Evolutionary conservation across 2,113 vertebrate genomes (phyloP).

Genomic region (Maccullochella peelii): DNA sequence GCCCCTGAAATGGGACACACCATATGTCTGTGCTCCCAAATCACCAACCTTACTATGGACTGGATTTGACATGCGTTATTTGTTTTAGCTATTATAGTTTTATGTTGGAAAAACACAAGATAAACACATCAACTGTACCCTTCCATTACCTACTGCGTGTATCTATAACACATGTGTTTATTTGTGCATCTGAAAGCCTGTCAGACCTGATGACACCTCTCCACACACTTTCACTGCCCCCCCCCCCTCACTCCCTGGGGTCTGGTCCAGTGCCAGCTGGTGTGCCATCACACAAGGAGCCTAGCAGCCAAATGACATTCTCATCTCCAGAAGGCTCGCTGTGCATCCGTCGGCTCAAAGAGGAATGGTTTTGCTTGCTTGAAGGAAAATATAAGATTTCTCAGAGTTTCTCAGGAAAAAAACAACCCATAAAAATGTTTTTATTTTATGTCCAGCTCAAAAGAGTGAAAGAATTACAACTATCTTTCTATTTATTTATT

Average conservation of each 20-base stretch:
- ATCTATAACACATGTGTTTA: background rate
- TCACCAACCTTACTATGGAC: background rate
- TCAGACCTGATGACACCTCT: constrained; percentile 25
- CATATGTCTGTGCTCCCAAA: background rate
- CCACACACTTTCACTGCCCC: background rate
- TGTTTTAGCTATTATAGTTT: constrained; percentile 6
- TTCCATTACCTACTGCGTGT: background rate
- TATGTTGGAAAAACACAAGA: background rate
- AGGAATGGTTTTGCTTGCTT: background rate
- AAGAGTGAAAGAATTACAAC: no score
- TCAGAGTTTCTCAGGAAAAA: background rate
- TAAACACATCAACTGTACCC: background rate
- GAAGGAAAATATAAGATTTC: background rate
- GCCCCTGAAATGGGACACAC: background rate
- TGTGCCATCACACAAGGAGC: constrained; percentile 35
- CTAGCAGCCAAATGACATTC: constrained; percentile 30
- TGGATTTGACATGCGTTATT: background rate
- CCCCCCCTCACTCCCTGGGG: constrained; percentile 32
- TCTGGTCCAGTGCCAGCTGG: constrained; percentile 34
- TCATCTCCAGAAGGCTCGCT: background rate
- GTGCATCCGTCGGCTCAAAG: background rate
- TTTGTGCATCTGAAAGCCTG: background rate
- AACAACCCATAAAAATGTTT: background rate
- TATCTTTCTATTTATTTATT: no score
- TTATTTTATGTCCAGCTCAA: background rate